Percentiles rank a stretch among this genome's conserved stretches.
phyloP scores from a whole-genome alignment of 1,140 invertebrate genomes.

The Bombus haemorrhoidalis region DNA sequence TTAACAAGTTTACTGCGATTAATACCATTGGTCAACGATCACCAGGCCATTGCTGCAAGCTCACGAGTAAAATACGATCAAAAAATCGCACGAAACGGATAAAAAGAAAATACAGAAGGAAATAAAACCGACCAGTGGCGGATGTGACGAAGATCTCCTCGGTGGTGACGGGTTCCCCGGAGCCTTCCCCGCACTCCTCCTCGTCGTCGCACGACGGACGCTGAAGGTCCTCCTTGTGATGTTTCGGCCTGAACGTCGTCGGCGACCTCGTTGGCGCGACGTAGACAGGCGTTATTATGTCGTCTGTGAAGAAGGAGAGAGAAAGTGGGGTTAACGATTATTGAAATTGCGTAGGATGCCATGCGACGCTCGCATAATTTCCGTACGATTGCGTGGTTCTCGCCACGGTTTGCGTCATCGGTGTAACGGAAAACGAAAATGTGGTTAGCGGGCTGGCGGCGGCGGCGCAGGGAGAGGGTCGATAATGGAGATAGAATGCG shows the following conservation, averaged over 20 bases:
- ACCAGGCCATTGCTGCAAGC: too few relatives aligned
- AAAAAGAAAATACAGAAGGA: neutral
- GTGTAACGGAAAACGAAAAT: conserved; percentile 40
- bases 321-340: conserved; percentile 1
- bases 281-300: conserved; percentile 95
- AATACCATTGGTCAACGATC: too few relatives aligned
- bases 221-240: conserved; percentile 73
- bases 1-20: too few relatives aligned
- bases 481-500: conserved; percentile 47
- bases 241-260: conserved; percentile 82
- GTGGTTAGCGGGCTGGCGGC: conserved; percentile 3
- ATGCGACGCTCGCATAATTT: conserved; percentile 17
- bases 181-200: conserved; percentile 89
- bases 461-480: neutral
- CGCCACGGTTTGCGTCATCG: conserved; percentile 39
- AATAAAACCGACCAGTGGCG: conserved; percentile 80
- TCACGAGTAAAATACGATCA: too few relatives aligned
- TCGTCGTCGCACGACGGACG: conserved; percentile 88
- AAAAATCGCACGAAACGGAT: rapidly evolving
- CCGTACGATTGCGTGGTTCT: conserved; percentile 26
- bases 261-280: conserved; percentile 91
- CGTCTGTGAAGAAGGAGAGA: conserved; percentile 83
- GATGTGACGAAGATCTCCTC: conserved; percentile 85
- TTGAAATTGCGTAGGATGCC: conserved; percentile 8
- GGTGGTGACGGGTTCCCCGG: conserved; percentile 86